Evolutionary conservation across 2,888 invertebrate genomes (phyloP).

Genomic region (Griposia aprilina): DNA sequence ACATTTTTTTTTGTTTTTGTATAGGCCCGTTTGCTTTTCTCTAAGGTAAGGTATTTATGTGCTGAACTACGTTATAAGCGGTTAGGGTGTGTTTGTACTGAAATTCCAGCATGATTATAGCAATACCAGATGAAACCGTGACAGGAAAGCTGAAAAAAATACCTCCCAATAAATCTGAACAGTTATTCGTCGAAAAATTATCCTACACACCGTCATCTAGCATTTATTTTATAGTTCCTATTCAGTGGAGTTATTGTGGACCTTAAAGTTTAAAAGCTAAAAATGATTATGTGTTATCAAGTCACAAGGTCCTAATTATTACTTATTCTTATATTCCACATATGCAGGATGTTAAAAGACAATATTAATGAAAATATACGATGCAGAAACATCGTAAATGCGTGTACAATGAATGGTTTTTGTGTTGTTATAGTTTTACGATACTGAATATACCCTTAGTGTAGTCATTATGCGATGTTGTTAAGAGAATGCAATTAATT

Average conservation of each 20-base stretch:
- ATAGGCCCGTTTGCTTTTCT: slow-evolving; percentile 20
- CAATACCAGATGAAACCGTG: neutral
- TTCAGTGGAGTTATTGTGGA: too few relatives aligned
- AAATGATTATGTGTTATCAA: neutral
- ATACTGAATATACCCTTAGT: neutral
- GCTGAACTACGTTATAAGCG: neutral
- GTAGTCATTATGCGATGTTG: neutral
- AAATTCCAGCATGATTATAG: neutral
- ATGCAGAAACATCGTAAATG: slow-evolving; percentile 30
- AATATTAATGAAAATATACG: slow-evolving; percentile 33
- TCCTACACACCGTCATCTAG: too few relatives aligned
- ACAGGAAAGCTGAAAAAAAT: too few relatives aligned
- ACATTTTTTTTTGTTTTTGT: slow-evolving; percentile 36
- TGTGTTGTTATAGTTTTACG: slow-evolving; percentile 29
- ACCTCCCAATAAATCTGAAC: neutral
- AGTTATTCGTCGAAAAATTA: neutral
- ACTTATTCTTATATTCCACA: neutral
- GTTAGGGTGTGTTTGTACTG: neutral
- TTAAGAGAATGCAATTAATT: slow-evolving; percentile 5
- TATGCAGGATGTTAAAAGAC: slow-evolving; percentile 18
- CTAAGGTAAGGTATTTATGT: neutral
- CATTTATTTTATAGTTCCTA: too few relatives aligned
- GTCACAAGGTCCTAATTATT: neutral
- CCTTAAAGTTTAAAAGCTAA: neutral
- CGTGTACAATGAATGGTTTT: slow-evolving; percentile 21